Conservation (phyloP, 1,140 invertebrate genomes). For the Drosophila parabipectinata region DNA sequence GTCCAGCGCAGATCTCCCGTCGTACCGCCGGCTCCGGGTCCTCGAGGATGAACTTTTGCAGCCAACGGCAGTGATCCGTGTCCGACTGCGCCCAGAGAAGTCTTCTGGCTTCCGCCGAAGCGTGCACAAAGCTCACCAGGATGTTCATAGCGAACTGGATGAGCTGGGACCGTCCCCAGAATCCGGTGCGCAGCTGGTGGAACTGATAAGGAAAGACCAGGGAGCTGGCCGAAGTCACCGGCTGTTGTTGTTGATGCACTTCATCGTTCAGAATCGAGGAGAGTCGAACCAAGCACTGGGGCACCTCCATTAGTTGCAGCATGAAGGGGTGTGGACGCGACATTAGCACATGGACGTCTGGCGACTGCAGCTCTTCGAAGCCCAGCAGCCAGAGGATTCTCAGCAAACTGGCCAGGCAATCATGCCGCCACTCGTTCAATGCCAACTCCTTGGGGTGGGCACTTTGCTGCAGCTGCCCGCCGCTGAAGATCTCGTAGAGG, state of each 20-base stretch:
- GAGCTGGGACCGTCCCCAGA: slow-evolving; percentile 93
- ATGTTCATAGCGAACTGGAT: slow-evolving; percentile 93
- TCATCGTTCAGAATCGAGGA: slow-evolving; percentile 95
- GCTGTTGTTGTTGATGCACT: slow-evolving; percentile 85
- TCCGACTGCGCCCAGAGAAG: slow-evolving; percentile 87
- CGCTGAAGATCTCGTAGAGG: slow-evolving; percentile 96
- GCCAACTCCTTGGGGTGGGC: slow-evolving; percentile 86
- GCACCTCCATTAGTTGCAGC: slow-evolving; percentile 92
- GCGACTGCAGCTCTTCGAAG: slow-evolving; percentile 86
- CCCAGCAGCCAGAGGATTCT: slow-evolving; percentile 92
- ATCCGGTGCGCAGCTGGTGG: slow-evolving; percentile 93
- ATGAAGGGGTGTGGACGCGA: slow-evolving; percentile 89
- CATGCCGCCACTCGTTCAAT: slow-evolving; percentile 96
- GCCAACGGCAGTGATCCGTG: slow-evolving; percentile 88
- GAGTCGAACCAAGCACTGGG: slow-evolving; percentile 91
- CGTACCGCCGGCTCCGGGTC: slow-evolving; percentile 94
- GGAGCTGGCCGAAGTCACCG: slow-evolving; percentile 39
- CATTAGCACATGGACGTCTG: slow-evolving; percentile 87
- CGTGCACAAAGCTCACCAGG: slow-evolving; percentile 93
- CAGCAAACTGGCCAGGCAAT: slow-evolving; percentile 94
- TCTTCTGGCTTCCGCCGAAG: slow-evolving; percentile 87
- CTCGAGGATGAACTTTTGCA: slow-evolving; percentile 91
- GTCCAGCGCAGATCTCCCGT: slow-evolving; percentile 93
- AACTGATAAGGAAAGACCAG: slow-evolving; percentile 87
- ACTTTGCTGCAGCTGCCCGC: slow-evolving; percentile 88